Conservation (phyloP, 2,888 invertebrate genomes). For the Archaeoteleia sp. region DNA sequence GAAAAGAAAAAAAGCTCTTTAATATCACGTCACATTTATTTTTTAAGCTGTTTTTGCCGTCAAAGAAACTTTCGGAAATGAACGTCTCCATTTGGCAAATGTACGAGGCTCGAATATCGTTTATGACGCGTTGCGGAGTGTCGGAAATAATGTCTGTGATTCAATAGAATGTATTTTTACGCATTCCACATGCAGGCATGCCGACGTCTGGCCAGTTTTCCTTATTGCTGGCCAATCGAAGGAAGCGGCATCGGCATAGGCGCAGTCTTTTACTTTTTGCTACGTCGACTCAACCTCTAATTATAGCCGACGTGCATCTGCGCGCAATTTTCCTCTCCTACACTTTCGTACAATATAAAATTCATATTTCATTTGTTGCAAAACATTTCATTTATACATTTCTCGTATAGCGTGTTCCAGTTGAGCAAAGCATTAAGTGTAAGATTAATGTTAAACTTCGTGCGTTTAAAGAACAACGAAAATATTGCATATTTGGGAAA, state of each 20-base stretch:
- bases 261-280: constrained; percentile 62
- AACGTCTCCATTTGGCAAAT: constrained; percentile 3
- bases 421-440: no score
- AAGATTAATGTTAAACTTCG: no score
- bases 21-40: no score
- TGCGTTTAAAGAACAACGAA: no score
- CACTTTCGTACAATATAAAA: neutral
- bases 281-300: constrained; percentile 62
- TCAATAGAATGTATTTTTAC: constrained; percentile 21
- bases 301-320: constrained; percentile 57
- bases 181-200: constrained; percentile 10
- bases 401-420: no score
- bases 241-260: no score
- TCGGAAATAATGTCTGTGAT: constrained; percentile 8
- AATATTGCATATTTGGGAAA: no score
- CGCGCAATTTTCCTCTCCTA: constrained; percentile 8
- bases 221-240: constrained; percentile 57
- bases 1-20: no score
- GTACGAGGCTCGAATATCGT: constrained; percentile 9
- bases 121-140: neutral
- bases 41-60: no score
- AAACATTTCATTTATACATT: no score
- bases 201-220: constrained; percentile 10
- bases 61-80: no score
- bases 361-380: constrained; percentile 7